These are phyloP conservation scores for Eulemur rufifrons DNA, from an alignment of 2,113 vertebrate species.

Conservation along the genomic window DNA sequence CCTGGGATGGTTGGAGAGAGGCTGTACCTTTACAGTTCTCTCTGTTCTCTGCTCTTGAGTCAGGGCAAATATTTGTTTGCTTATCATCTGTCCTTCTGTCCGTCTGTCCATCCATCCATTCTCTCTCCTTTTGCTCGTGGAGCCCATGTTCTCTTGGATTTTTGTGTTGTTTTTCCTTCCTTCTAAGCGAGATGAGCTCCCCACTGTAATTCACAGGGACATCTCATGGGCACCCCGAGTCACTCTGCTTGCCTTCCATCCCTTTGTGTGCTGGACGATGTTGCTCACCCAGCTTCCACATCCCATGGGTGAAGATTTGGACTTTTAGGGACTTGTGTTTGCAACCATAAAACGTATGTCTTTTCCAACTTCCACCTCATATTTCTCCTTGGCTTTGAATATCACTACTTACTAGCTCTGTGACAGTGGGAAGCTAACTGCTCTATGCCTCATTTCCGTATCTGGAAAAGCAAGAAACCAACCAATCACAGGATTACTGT, in stretches of 20 bases:
- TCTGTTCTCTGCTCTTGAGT: neutral
- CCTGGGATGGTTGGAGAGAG: neutral
- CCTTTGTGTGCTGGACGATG: neutral
- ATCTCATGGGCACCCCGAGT: neutral
- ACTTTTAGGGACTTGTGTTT: conserved; percentile 29
- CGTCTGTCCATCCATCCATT: neutral
- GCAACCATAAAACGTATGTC: neutral
- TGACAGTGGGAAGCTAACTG: neutral
- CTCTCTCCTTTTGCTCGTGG: neutral
- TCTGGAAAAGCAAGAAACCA: conserved; percentile 8
- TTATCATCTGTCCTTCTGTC: neutral
- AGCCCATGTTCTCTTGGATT: neutral
- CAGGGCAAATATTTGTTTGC: neutral
- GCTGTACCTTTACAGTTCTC: neutral
- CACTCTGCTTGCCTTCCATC: neutral
- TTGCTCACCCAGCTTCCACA: neutral
- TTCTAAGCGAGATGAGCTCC: neutral
- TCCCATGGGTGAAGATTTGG: neutral
- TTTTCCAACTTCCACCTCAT: neutral
- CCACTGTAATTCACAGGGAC: neutral
- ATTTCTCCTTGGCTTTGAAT: neutral
- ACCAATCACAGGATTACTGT: neutral
- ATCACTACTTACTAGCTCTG: neutral
- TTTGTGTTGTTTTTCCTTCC: neutral
- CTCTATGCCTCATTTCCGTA: neutral